Base-by-base conservation (phyloP, 2,888 invertebrate genomes). In the Labia minor region DNA sequence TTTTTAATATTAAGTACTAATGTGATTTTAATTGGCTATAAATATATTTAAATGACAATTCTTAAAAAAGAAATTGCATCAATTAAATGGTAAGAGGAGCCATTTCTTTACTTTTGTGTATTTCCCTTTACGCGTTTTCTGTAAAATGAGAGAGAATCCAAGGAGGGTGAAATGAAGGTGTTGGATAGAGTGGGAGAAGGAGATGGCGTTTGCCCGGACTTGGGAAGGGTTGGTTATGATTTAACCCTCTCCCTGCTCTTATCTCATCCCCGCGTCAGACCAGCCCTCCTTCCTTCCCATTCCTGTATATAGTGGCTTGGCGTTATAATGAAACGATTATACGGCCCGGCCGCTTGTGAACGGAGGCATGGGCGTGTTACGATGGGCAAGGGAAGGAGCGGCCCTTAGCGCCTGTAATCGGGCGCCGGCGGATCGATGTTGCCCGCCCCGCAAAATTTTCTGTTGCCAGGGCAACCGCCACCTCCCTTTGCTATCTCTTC, bases 251-350 rank as follows among this genome's bases (percentile, higher is more conserved):
- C 33, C 33, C 33, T n/a, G n/a, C n/a, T n/a, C n/a, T n/a, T n/a
- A n/a, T n/a, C n/a, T n/a, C n/a, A n/a, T n/a, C n/a, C n/a, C n/a
- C n/a, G n/a, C n/a, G n/a, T n/a, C n/a, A n/a, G n/a, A n/a, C n/a
- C 8, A 16, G 16, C n/a, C 49, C 49, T 14, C 49, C 3, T 49
- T 49, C 49, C 49, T 49, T 14, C 49, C 49, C 49, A 49, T 49
- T 49, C 49, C 49, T 49, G n/a, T 49, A 49, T 49, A 49, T 49
- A 49, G 49, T 49, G 49, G 49, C 49, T 49, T 49, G 49, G 49
- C 49, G 49, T 49, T 49, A 49, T 49, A 49, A 49, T 49, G 49
- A 49, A 49, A 49, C 49, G 49, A 49, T 49, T 49, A 49, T 49
- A 49, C 49, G 49, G 49, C 49, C 49, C 49, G 16, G 49, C 49